Conservation (phyloP, 2,113 vertebrate genomes). For the Phalacrocorax carbo region DNA sequence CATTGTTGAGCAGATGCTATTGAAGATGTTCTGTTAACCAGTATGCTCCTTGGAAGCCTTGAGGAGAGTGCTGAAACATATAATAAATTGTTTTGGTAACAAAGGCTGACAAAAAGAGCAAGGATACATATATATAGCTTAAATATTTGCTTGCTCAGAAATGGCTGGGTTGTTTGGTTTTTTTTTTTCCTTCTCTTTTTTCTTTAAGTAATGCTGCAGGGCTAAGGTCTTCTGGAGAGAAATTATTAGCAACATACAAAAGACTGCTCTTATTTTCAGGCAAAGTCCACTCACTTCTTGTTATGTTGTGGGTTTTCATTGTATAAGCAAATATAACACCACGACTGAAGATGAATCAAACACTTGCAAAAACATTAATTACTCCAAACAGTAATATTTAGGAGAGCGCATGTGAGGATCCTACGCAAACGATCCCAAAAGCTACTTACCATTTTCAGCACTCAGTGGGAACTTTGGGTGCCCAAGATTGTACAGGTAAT, state of each 20-base stretch:
- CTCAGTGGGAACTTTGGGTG: not conserved
- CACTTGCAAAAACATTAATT: not conserved
- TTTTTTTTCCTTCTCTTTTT: not conserved
- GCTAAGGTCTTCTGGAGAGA: not conserved
- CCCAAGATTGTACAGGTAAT: not conserved
- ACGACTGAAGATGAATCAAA: not conserved
- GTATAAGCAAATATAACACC: not conserved
- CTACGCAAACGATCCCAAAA: not conserved
- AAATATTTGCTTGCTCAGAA: slow-evolving; percentile 14
- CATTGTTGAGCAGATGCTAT: not conserved
- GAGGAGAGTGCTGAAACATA: not conserved
- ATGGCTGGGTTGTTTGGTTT: accelerated
- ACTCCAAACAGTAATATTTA: not conserved
- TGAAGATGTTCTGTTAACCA: slow-evolving; percentile 15
- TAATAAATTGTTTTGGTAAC: slow-evolving; percentile 18
- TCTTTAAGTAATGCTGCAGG: not conserved
- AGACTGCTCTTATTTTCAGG: not conserved
- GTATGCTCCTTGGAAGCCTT: not conserved
- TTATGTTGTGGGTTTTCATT: not conserved
- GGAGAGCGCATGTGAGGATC: not conserved
- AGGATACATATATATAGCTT: not conserved
- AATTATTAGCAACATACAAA: not conserved
- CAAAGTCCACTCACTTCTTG: not conserved
- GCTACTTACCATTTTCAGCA: not conserved
- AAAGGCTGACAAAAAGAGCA: slow-evolving; percentile 33